Evolutionary conservation across 2,888 invertebrate species (phyloP).

Genomic region (Hydropsyche betteni): DNA sequence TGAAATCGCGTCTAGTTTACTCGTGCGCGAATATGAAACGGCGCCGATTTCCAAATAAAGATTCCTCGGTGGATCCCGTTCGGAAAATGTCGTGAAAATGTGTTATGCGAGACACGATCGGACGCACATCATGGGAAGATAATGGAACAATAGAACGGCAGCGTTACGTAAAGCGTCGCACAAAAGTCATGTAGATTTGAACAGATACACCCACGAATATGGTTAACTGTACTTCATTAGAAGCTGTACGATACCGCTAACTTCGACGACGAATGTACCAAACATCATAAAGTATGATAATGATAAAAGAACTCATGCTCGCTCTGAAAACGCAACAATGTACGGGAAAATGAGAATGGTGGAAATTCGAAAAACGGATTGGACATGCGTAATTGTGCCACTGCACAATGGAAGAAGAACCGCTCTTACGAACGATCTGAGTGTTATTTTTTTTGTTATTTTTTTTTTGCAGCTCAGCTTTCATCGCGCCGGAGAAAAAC

Average conservation of each 20-base stretch:
- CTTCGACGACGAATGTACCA: neutral
- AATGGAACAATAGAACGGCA: conserved; percentile 26
- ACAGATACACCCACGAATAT: conserved; percentile 12
- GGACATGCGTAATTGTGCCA: neutral
- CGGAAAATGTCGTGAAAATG: too few relatives aligned
- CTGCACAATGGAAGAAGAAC: conserved; percentile 3
- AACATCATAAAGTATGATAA: neutral
- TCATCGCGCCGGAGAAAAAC: conserved; percentile 4
- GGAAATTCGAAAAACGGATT: neutral
- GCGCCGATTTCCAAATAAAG: too few relatives aligned
- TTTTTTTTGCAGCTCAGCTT: neutral
- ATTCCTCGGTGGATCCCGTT: too few relatives aligned
- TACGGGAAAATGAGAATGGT: too few relatives aligned
- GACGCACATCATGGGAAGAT: too few relatives aligned
- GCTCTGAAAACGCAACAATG: too few relatives aligned
- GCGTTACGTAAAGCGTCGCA: conserved; percentile 18
- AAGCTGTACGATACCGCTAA: conserved; percentile 16
- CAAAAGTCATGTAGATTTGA: conserved; percentile 15
- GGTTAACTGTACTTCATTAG: conserved; percentile 11
- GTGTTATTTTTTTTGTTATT: neutral
- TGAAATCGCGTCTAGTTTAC: neutral
- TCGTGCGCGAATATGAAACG: too few relatives aligned
- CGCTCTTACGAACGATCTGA: neutral
- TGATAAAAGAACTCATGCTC: too few relatives aligned
- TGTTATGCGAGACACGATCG: too few relatives aligned